A percentile compares a stretch with the other conserved stretches of the same genome.
phyloP scores from a whole-genome alignment of 30 jellyfish, hydroid and myxozoan genomes.

The Pelagia noctiluca region DNA sequence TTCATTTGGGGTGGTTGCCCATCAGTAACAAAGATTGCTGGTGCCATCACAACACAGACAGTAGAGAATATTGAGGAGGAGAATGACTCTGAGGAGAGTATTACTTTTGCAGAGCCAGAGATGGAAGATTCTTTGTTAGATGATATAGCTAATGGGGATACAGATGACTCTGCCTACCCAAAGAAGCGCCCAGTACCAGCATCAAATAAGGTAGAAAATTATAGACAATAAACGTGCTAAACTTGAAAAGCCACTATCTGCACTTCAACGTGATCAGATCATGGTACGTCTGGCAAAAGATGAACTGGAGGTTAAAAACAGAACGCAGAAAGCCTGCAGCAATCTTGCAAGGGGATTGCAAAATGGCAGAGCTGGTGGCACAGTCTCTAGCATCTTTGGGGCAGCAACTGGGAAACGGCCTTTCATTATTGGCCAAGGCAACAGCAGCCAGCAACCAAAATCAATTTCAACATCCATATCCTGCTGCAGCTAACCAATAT shows the following conservation, averaged over 20 bases:
- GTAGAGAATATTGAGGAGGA: no score
- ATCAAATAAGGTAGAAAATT: background rate
- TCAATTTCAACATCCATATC: no score
- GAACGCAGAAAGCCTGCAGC: background rate
- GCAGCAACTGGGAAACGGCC: constrained; percentile 30
- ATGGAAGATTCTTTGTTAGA: background rate
- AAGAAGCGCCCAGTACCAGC: background rate
- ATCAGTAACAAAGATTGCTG: background rate
- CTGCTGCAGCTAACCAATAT: no score
- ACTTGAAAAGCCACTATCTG: background rate
- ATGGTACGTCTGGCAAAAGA: constrained; percentile 28
- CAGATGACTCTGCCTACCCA: background rate
- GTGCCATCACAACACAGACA: background rate
- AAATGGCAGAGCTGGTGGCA: background rate
- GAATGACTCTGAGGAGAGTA: background rate
- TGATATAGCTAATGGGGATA: background rate
- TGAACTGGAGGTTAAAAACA: constrained; percentile 15
- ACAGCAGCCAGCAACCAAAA: no score
- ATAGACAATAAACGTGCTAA: background rate
- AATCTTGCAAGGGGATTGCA: constrained; percentile 3
- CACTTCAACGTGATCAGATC: no score
- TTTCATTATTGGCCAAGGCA: constrained; percentile 14
- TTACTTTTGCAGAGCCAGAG: background rate
- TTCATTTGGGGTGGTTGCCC: background rate
- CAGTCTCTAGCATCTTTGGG: constrained; percentile 4